Evolutionary conservation across 2,797 vertebrate species (phyloP).

Genomic region (Steatocranus sp.): DNA sequence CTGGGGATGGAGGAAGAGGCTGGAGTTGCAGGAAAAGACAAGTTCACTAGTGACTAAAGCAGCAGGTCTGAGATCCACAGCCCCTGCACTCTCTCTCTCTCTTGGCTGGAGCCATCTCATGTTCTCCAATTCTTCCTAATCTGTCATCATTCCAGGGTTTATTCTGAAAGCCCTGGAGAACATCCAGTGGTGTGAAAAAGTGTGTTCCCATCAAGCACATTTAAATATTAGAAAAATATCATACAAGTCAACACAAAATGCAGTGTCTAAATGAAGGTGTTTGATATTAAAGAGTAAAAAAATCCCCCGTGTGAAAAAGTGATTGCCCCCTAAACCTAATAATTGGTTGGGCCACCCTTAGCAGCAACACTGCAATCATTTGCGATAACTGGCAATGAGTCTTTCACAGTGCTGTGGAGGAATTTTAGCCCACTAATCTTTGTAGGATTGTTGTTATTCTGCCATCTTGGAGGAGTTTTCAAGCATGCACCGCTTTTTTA

Average conservation of each 20-base stretch:
- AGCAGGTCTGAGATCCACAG: conserved; percentile 45
- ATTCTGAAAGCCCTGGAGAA: not conserved
- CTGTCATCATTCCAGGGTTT: not conserved
- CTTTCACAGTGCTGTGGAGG: not conserved
- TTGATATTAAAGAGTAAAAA: not conserved
- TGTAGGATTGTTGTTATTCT: not conserved
- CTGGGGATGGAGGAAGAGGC: conserved; percentile 12
- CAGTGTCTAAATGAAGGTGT: not conserved
- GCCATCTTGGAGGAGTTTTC: not conserved
- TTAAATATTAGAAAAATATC: not conserved
- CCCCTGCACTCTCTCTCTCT: not conserved
- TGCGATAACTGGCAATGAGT: not conserved
- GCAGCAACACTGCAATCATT: not conserved
- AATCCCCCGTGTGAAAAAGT: not conserved
- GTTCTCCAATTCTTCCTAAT: not conserved
- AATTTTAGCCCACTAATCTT: not conserved
- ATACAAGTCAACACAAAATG: not conserved
- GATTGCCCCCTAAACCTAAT: not conserved
- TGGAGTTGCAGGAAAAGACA: conserved; percentile 30
- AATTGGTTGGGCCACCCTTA: not conserved
- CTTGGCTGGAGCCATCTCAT: not conserved
- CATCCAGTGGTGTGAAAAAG: not conserved
- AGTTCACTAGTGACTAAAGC: conserved; percentile 50
- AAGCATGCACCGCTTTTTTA: fast-evolving
- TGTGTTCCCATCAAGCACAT: not conserved